Conservation (phyloP, 2,113 vertebrate species). For the human (Homo sapiens) region GRCh38 chr9:98407501-98408000, state of each 20-base stretch:
- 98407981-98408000: not conserved
- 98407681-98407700: slow-evolving; percentile 19
- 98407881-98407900: not conserved
- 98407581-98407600: slow-evolving; percentile 52
- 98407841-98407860: not conserved
- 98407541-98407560: slow-evolving; percentile 54
- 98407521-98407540: slow-evolving; percentile 72
- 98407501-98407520: slow-evolving; percentile 67
- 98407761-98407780: not conserved
- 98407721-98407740: not conserved
- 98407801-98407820: not conserved
- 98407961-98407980: rapidly evolving
- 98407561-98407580: slow-evolving; percentile 52
- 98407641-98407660: not conserved
- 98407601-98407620: not conserved
- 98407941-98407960: not conserved
- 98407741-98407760: not conserved
- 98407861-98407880: not conserved
- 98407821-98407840: slow-evolving; percentile 31
- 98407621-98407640: not conserved
- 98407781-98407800: not conserved
- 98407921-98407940: not conserved
- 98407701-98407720: not conserved
- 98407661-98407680: not conserved
- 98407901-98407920: not conserved